Evolutionary conservation across 2,797 vertebrate species (phyloP).

Genomic region (Myripristis jacobus): DNA sequence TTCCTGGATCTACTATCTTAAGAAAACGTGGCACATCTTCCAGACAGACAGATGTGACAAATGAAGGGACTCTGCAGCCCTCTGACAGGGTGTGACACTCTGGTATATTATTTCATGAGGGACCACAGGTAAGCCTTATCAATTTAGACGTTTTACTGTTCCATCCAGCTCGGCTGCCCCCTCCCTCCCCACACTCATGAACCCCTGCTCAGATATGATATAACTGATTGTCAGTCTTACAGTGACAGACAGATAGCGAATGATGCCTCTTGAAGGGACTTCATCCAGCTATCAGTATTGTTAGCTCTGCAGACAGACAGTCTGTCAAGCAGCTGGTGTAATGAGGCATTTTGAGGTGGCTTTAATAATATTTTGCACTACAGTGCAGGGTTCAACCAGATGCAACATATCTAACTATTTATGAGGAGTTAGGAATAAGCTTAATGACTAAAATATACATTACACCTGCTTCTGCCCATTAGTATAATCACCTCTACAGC

Average conservation of each 20-base stretch:
- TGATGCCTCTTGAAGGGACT: background rate
- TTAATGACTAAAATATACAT: background rate
- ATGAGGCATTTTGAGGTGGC: conserved; percentile 1
- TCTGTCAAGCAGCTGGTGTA: conserved; percentile 16
- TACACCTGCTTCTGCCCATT: background rate
- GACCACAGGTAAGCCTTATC: background rate
- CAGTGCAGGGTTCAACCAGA: background rate
- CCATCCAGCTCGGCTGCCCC: background rate
- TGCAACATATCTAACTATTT: background rate
- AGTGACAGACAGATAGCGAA: background rate
- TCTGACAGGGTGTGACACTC: background rate
- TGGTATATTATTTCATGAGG: too few relatives aligned
- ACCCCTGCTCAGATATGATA: background rate
- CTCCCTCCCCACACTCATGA: background rate
- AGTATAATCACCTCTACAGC: background rate
- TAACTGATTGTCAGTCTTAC: background rate
- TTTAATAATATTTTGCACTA: background rate
- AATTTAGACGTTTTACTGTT: conserved; percentile 5
- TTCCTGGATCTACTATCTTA: conserved; percentile 18
- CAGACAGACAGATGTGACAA: conserved; percentile 22
- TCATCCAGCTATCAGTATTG: background rate
- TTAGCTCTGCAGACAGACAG: background rate
- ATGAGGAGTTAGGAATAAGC: background rate
- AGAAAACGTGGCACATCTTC: conserved; percentile 28
- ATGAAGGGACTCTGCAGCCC: conserved; percentile 21